Conservation (phyloP, 2,888 invertebrate species). For the Chymomyza amoena region DNA sequence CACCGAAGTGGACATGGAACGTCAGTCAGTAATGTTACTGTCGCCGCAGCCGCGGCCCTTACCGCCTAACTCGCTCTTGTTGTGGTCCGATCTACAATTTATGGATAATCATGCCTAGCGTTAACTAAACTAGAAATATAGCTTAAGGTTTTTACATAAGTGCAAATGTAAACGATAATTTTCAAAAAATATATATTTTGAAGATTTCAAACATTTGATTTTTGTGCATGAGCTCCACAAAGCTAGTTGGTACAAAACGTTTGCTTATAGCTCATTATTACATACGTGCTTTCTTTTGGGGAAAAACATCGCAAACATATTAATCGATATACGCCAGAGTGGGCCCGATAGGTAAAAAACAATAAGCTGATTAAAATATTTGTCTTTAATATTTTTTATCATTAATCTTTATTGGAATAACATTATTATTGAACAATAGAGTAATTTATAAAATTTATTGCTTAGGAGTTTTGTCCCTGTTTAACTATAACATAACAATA, state of each 20-base stretch:
- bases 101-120: conserved; percentile 89
- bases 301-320: no score
- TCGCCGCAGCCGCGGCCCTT: conserved; percentile 96
- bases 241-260: not conserved
- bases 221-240: not conserved
- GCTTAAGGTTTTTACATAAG: not conserved
- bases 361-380: no score
- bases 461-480: no score
- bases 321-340: no score
- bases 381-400: no score
- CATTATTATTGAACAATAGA: no score
- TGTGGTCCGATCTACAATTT: conserved; percentile 95
- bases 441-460: no score
- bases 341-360: no score
- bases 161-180: not conserved
- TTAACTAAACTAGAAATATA: not conserved
- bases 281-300: no score
- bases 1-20: conserved; percentile 92
- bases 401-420: no score
- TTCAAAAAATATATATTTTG: not conserved
- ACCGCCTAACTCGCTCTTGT: conserved; percentile 91
- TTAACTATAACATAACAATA: no score
- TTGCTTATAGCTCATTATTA: no score
- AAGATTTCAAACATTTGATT: not conserved
- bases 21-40: conserved; percentile 91